phyloP scores from a whole-genome alignment of 1,140 invertebrate genomes.

The Triops cancriformis region DNA sequence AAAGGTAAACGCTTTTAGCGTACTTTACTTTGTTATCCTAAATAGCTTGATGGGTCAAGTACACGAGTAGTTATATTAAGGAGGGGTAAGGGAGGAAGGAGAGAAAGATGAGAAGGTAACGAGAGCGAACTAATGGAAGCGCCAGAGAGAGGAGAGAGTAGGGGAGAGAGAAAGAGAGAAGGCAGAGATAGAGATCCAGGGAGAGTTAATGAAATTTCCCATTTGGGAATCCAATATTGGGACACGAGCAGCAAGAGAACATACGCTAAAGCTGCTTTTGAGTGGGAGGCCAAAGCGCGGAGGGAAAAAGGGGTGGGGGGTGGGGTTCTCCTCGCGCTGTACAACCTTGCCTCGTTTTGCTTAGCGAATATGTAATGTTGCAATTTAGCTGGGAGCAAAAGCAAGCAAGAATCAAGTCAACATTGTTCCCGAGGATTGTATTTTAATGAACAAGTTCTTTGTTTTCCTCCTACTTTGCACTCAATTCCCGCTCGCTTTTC shows the following conservation, averaged over 20 bases:
- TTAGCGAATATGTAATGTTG: not conserved
- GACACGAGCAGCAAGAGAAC: not conserved
- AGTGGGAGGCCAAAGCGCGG: not conserved
- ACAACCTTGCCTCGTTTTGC: not conserved
- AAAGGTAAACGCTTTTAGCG: too few relatives aligned
- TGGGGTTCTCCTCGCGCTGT: too few relatives aligned
- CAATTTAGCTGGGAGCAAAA: not conserved
- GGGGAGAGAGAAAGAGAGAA: not conserved
- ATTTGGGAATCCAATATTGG: slow-evolving; percentile 11
- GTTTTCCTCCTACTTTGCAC: not conserved
- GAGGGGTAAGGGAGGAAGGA: too few relatives aligned
- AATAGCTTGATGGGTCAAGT: too few relatives aligned
- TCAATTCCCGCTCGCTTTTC: too few relatives aligned
- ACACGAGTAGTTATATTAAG: too few relatives aligned
- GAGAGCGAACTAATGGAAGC: not conserved
- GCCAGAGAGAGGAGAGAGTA: not conserved
- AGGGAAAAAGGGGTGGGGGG: too few relatives aligned
- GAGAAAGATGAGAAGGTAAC: not conserved
- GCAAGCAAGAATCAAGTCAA: slow-evolving; percentile 13
- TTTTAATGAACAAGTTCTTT: slow-evolving; percentile 11
- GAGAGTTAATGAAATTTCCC: slow-evolving; percentile 7
- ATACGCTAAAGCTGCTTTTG: not conserved
- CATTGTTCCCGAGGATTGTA: not conserved
- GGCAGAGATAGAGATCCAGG: not conserved
- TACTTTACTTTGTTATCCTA: too few relatives aligned